Percentiles rank a stretch among this genome's conserved stretches.
Conservation (phyloP, 1,140 invertebrate species). For the Ruditapes philippinarum region DNA sequence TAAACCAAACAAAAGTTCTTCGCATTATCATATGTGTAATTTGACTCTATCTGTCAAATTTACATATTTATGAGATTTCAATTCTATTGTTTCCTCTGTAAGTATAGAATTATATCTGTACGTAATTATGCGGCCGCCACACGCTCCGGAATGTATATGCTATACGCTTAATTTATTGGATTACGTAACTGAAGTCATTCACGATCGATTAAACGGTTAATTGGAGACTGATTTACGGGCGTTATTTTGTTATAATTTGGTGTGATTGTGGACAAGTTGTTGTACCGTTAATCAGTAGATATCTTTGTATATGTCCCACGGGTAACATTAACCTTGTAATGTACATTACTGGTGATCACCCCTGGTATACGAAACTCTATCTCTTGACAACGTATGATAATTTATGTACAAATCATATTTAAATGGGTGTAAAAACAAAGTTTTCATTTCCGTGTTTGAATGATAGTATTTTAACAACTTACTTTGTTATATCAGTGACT, state of each 20-base stretch:
- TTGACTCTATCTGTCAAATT: too few relatives aligned
- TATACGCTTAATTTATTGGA: not conserved
- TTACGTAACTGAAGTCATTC: not conserved
- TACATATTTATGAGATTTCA: too few relatives aligned
- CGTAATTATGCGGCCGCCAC: too few relatives aligned
- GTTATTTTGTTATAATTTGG: not conserved
- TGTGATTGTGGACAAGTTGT: not conserved
- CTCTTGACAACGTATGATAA: not conserved
- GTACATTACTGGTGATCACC: not conserved
- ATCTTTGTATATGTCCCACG: not conserved
- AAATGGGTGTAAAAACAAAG: too few relatives aligned
- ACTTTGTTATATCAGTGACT: too few relatives aligned
- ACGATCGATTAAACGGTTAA: not conserved
- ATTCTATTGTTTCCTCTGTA: too few relatives aligned
- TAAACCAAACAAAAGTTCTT: too few relatives aligned
- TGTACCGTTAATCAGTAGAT: not conserved
- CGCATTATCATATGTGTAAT: too few relatives aligned
- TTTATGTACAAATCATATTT: not conserved
- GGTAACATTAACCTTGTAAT: conserved; percentile 23
- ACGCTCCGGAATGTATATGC: not conserved
- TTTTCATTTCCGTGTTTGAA: too few relatives aligned
- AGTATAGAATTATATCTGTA: too few relatives aligned
- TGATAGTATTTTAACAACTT: too few relatives aligned
- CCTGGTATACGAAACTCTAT: not conserved
- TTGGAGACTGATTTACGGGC: not conserved